A percentile compares a stretch with the other conserved stretches of the same genome.
Evolutionary conservation across 2,113 vertebrate species (phyloP).

Genomic region (Ceuthmochares aereus): DNA sequence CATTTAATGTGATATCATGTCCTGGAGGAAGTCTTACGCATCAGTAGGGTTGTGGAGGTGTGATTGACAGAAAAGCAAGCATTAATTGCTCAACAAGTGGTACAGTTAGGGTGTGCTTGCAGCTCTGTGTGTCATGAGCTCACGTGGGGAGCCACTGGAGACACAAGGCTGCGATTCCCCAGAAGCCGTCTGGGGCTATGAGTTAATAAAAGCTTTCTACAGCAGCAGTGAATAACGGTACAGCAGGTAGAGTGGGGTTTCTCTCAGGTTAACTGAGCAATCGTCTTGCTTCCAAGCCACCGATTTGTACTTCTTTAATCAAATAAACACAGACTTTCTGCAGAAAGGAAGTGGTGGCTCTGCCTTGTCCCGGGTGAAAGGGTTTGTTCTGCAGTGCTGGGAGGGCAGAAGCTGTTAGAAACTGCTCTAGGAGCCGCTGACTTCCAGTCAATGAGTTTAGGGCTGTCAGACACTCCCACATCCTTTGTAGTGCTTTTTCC

Average conservation of each 20-base stretch:
- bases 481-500: background rate
- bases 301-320: background rate
- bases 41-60: background rate
- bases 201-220: background rate
- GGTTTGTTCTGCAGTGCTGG: background rate
- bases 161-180: fast-evolving
- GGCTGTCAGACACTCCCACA: background rate
- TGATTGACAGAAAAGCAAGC: background rate
- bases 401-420: background rate
- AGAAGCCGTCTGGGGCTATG: background rate
- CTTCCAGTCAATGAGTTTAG: background rate
- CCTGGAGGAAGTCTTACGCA: background rate
- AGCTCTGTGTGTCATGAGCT: background rate
- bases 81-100: background rate
- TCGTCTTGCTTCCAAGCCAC: background rate
- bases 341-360: background rate
- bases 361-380: background rate
- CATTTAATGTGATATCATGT: background rate
- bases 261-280: background rate
- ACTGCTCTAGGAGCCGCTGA: background rate
- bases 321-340: background rate
- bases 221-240: background rate
- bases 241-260: background rate
- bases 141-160: background rate
- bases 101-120: background rate